Evolutionary conservation across 2,113 vertebrate species (phyloP).

Genomic region (Corvus moneduloides): DNA sequence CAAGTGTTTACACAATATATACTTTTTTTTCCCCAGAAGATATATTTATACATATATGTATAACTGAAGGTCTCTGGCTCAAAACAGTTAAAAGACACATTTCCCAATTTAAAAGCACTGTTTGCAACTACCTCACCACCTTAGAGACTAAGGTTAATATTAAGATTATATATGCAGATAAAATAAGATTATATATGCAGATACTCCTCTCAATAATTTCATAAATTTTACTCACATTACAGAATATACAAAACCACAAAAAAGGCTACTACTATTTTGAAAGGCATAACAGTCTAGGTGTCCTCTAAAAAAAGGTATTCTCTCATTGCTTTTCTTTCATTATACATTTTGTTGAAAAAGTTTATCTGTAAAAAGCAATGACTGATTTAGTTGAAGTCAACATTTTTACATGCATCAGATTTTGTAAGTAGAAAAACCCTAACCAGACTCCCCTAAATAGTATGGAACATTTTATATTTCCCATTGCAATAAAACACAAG

Average conservation of each 20-base stretch:
- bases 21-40: background rate
- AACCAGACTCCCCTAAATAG: slow-evolving; percentile 5
- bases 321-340: background rate
- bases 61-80: background rate
- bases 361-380: background rate
- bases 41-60: background rate
- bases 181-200: background rate
- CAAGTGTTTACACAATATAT: background rate
- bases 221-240: background rate
- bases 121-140: background rate
- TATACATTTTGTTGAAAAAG: background rate
- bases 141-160: background rate
- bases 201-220: background rate
- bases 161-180: background rate
- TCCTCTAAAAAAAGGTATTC: background rate
- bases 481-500: slow-evolving; percentile 14
- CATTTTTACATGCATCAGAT: slow-evolving; percentile 3
- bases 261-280: background rate
- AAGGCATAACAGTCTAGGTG: background rate
- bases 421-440: background rate
- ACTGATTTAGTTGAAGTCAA: slow-evolving; percentile 14
- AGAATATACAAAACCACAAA: background rate
- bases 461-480: background rate
- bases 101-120: background rate
- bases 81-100: background rate